phyloP scores from a whole-genome alignment of 2,113 vertebrate genomes.

The Thinocorus orbignyianus region DNA sequence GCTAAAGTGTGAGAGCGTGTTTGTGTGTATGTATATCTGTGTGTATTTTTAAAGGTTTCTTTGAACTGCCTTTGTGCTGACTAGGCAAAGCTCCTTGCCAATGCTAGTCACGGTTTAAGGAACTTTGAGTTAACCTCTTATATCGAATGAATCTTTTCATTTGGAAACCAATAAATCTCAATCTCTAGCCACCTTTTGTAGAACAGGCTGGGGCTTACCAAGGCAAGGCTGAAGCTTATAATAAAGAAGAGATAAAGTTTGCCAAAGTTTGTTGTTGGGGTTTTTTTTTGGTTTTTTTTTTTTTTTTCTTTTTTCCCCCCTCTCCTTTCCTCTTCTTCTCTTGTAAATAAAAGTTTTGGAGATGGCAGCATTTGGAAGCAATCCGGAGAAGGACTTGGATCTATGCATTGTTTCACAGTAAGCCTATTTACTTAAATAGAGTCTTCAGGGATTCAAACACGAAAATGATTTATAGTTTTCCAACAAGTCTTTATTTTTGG shows the following conservation, averaged over 20 bases:
- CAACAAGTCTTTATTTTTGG: constrained; percentile 74
- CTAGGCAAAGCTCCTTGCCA: constrained; percentile 69
- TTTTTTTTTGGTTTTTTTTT: background rate
- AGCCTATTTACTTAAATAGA: constrained; percentile 73
- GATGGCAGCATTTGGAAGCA: constrained; percentile 51
- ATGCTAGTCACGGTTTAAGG: constrained; percentile 76
- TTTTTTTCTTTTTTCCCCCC: background rate
- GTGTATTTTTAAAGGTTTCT: constrained; percentile 78
- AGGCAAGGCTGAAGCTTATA: constrained; percentile 63
- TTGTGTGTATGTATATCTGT: constrained; percentile 71
- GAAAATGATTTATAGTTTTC: constrained; percentile 74
- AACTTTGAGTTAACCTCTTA: constrained; percentile 83
- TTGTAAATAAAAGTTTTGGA: constrained; percentile 69
- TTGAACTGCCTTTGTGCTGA: constrained; percentile 80
- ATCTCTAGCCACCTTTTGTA: constrained; percentile 76
- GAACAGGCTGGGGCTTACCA: constrained; percentile 65
- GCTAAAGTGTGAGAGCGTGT: constrained; percentile 76
- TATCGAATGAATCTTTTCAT: constrained; percentile 84
- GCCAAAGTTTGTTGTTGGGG: constrained; percentile 30
- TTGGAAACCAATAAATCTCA: constrained; percentile 82
- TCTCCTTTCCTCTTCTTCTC: background rate
- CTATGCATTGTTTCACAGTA: constrained; percentile 69
- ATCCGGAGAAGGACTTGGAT: constrained; percentile 64
- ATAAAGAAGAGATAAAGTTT: constrained; percentile 76
- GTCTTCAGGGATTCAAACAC: constrained; percentile 64